Percentiles rank a stretch among this genome's conserved stretches.
These are phyloP conservation scores for Varecia variegata DNA, from an alignment of 2,797 vertebrate species.

Conservation along the genomic window DNA sequence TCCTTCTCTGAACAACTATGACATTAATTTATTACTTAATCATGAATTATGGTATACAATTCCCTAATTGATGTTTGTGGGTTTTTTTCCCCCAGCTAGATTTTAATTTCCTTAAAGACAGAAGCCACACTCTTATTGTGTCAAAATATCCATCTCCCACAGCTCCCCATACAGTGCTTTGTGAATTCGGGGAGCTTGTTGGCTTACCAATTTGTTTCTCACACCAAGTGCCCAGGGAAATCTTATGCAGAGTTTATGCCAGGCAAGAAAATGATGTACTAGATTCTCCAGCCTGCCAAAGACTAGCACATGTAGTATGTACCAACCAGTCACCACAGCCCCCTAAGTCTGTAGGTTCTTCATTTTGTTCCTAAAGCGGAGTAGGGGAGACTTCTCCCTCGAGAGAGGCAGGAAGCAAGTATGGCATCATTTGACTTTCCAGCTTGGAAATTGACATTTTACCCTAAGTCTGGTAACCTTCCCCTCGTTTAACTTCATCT, in stretches of 20 bases:
- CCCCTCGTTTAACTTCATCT: neutral
- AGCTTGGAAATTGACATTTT: neutral
- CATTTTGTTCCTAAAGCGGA: neutral
- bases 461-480: neutral
- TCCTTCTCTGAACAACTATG: constrained; percentile 51
- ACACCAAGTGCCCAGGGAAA: neutral
- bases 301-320: neutral
- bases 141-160: neutral
- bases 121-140: constrained; percentile 6
- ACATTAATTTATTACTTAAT: constrained; percentile 71
- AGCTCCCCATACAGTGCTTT: neutral
- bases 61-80: constrained; percentile 65
- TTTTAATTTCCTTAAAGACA: constrained; percentile 72
- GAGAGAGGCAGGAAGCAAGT: neutral
- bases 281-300: neutral
- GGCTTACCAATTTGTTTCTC: neutral
- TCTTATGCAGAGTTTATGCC: neutral
- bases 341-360: neutral
- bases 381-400: neutral
- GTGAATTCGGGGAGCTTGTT: neutral
- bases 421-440: neutral
- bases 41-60: constrained; percentile 62
- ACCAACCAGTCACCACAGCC: neutral
- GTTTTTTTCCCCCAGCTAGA: constrained; percentile 23
- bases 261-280: neutral